These are phyloP conservation scores for Amphipyra tragopoginis DNA, from an alignment of 2,888 invertebrate species.

Conservation along the genomic window DNA sequence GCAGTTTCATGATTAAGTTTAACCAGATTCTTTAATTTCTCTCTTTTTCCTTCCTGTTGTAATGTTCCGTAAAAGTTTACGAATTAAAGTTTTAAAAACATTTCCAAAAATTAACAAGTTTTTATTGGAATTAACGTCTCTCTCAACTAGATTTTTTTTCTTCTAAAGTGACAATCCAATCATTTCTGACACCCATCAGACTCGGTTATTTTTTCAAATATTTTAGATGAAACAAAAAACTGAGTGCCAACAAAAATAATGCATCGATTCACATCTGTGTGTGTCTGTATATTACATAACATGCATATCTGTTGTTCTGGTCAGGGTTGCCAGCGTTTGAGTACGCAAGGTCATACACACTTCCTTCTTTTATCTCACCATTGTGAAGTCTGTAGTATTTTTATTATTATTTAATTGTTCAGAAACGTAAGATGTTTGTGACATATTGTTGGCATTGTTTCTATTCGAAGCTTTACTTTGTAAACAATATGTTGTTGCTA, in stretches of 20 bases:
- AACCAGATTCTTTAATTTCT: no score
- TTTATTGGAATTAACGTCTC: background rate
- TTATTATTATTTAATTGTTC: slow-evolving; percentile 31
- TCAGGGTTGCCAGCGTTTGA: slow-evolving; percentile 52
- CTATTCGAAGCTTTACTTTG: background rate
- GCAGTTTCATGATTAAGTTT: no score
- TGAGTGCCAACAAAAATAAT: slow-evolving; percentile 39
- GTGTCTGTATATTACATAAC: slow-evolving; percentile 31
- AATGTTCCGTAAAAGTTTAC: no score
- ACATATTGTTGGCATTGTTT: slow-evolving; percentile 17
- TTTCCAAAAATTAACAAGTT: background rate
- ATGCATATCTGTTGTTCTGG: slow-evolving; percentile 15
- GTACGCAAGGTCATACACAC: slow-evolving; percentile 38
- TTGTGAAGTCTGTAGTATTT: slow-evolving; percentile 31
- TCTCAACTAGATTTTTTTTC: background rate
- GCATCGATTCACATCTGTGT: slow-evolving; percentile 10
- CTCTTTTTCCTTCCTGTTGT: no score
- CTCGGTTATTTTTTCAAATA: slow-evolving; percentile 3
- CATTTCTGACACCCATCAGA: background rate
- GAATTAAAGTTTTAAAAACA: no score
- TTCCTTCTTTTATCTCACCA: slow-evolving; percentile 54
- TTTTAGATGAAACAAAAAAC: slow-evolving; percentile 17
- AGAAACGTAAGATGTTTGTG: slow-evolving; percentile 25
- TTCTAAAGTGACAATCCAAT: background rate
- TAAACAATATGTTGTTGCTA: no score